Evolutionary conservation across 2,888 invertebrate species (phyloP), one percentile per base, ranked within the genome.

Genomic region (Cryptophagus acutangulus): DNA sequence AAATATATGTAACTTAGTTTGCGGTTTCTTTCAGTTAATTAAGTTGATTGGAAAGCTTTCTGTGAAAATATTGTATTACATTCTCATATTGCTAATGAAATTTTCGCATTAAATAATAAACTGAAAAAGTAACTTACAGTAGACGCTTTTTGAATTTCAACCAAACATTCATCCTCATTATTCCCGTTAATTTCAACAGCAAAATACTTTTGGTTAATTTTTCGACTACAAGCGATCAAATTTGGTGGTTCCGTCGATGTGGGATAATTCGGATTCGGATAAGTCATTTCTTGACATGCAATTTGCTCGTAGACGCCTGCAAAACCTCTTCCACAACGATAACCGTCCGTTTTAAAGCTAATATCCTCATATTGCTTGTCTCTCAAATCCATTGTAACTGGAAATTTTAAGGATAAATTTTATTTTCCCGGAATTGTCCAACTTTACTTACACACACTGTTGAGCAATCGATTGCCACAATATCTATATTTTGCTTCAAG

Each of bases 271-370:
- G 57, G 52, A 29, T 41, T 40, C 38, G 56, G 48, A 45, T 45
- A 36, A 33, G 25, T 38, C 31, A 10, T 36, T 20, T 47, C 46
- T 36, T 50, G 52, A 48, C 70, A 70, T 1, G 62, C 60, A 50
- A 67, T 59, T 52, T 73, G 72, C 41, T 68, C 63, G 46, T 69
- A 74, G 20, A 59, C 58, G 14, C 64, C 67, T 26, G 58, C 65
- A 52, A 74, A 74, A 26, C 74, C 74, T 46, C 68, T 62, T 30
- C 68, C 67, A 46, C 67, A 66, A 24, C 61, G 62, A 28, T 52
- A 58, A 17, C 50, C 45, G 46, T 71, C 69, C 1, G 70, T 64
- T 17, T 64, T 57, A 46, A 74, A 72, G 40, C 54, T 55, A 36
- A 73, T 44, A 34, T 71, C 69, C 38, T 66, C 60, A 44, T 52